These are phyloP conservation scores for Crossocerus cetratus DNA, from an alignment of 2,888 invertebrate genomes.

Conservation along the genomic window DNA sequence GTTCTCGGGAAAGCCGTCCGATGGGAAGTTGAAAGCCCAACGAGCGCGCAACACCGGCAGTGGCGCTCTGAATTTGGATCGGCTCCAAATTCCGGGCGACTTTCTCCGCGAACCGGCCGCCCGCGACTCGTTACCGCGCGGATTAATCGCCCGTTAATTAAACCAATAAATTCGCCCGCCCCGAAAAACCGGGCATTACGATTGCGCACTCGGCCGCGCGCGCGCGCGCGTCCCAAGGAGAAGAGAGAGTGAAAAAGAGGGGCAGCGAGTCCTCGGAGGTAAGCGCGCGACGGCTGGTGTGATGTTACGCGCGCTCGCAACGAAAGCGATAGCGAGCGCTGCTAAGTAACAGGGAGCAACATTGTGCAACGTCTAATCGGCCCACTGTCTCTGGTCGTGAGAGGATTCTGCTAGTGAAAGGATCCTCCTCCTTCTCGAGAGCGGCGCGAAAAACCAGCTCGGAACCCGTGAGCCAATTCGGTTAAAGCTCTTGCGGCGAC, in stretches of 20 bases:
- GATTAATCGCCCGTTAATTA: constrained; percentile 21
- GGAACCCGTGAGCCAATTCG: constrained; percentile 9
- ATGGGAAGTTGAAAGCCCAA: constrained; percentile 15
- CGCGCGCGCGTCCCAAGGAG: no score
- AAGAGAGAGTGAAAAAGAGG: no score
- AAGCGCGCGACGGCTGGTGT: no score
- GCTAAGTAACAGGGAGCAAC: constrained; percentile 2
- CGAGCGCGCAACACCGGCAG: not conserved
- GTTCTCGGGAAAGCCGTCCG: not conserved
- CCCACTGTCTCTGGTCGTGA: constrained; percentile 17
- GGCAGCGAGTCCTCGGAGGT: no score
- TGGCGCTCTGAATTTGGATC: constrained; percentile 23
- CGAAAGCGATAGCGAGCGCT: not conserved
- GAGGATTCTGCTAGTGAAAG: constrained; percentile 48
- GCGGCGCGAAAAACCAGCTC: constrained; percentile 1
- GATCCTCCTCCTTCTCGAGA: constrained; percentile 35
- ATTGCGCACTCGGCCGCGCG: no score
- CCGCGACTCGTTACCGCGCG: constrained; percentile 28
- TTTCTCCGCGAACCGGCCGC: constrained; percentile 16
- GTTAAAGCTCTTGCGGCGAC: constrained; percentile 48
- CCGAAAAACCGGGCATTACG: no score
- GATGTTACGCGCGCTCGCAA: not conserved
- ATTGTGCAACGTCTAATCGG: constrained; percentile 36
- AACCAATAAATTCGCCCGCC: not conserved
- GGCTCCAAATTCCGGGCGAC: constrained; percentile 24